Evolutionary conservation across 1,140 invertebrate species (phyloP).

Genomic region (Coelopa frigida): DNA sequence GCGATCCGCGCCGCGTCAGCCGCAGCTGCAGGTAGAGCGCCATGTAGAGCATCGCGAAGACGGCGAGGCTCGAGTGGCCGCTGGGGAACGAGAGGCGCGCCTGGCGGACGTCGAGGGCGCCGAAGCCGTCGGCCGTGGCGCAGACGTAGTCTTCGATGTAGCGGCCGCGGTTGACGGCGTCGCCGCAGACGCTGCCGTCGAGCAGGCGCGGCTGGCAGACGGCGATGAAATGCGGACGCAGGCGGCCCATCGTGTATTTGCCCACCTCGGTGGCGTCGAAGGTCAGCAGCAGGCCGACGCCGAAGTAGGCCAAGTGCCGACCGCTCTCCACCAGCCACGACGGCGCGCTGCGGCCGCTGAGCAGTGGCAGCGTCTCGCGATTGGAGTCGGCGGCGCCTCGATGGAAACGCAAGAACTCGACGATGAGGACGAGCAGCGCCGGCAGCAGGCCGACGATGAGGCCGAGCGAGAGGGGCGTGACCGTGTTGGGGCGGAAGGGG

Average conservation of each 20-base stretch:
- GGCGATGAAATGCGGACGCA: constrained; percentile 85
- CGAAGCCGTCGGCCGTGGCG: constrained; percentile 47
- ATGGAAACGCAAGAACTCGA: constrained; percentile 26
- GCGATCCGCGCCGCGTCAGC: constrained; percentile 64
- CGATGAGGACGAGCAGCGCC: constrained; percentile 18
- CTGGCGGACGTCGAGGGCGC: constrained; percentile 55
- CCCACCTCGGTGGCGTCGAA: constrained; percentile 81
- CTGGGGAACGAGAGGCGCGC: constrained; percentile 73
- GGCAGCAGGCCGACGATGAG: constrained; percentile 59
- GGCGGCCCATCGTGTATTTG: constrained; percentile 86
- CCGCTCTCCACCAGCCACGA: constrained; percentile 62
- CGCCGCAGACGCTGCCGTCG: constrained; percentile 48
- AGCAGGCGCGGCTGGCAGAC: constrained; percentile 57
- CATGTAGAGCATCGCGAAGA: constrained; percentile 68
- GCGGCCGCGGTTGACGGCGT: constrained; percentile 49
- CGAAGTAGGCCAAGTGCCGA: constrained; percentile 64
- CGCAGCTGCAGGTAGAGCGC: constrained; percentile 77
- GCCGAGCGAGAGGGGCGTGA: constrained; percentile 70
- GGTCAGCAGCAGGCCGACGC: constrained; percentile 72
- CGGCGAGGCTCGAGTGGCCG: constrained; percentile 71
- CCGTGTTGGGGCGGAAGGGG: constrained; percentile 71
- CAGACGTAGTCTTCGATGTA: constrained; percentile 64
- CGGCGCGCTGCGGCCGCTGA: constrained; percentile 46
- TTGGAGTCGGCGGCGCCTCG: constrained; percentile 17
- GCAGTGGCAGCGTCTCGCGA: constrained; percentile 3